Evolutionary conservation across 2,797 vertebrate species (phyloP), one percentile per base, ranked within the genome.

Genomic region (Cyclura pinguis): DNA sequence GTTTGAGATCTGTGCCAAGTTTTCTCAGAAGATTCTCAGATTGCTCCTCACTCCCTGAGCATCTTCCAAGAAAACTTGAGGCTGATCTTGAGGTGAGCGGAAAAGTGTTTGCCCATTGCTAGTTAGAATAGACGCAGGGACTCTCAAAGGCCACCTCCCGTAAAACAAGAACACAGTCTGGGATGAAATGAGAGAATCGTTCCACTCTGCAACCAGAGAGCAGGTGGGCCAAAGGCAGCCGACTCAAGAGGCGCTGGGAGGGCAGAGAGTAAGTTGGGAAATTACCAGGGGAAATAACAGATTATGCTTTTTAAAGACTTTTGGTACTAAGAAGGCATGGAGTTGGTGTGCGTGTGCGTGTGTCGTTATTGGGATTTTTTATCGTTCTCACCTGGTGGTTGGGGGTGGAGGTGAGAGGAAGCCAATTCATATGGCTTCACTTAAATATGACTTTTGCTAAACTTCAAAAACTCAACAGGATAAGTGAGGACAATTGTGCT

Each of bases 391-490:
- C 95, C 95, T 96, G 95, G 89, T 64, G 90, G 92, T 94, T 94
- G 96, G 93, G 93, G 93, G 92, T 64, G 95, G 93, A n/a, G n/a
- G n/a, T n/a, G n/a, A n/a, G 93, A 93, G 92, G 91, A 87, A 10
- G 42, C 35, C 47, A 16, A 29, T 90, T 95, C 95, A 95, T 96
- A 91, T 96, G 96, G 94, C 96, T 96, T 93, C 94, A 84, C 93
- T 96, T 96, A 96, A 95, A 93, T 94, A 90, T 95, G 92, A 94
- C 93, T 96, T 96, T 96, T 1, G 92, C 94, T 95, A 91, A 90
- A 92, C 95, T 92, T 89, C 95, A 92, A 95, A 96, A 94, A 95
- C 94, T 85, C 92, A 92, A 88, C 91, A 95, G 95, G 95, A 96
- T 96, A 35, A 13, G 57, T 95, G 95, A 96, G 95, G 94, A 89